Percentiles rank a stretch among this genome's conserved stretches.
Conservation (phyloP, 2,888 invertebrate species). For the Bombyx huttoni region DNA sequence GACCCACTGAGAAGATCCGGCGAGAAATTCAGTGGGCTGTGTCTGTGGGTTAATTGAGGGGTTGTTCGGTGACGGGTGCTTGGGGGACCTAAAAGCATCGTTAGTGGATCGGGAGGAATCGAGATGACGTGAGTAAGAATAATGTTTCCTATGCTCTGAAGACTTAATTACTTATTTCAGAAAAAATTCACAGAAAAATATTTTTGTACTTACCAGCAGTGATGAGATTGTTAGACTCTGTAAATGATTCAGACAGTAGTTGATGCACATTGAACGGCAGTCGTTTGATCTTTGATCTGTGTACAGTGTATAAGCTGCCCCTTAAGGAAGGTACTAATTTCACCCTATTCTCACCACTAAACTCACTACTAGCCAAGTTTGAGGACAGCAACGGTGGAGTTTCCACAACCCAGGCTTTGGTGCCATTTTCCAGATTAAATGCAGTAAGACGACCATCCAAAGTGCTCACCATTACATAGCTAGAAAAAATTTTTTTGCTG, state of each 20-base stretch:
- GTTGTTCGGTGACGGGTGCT: too few species aligned
- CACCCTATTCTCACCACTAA: slow-evolving; percentile 85
- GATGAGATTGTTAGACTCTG: slow-evolving; percentile 87
- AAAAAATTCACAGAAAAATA: too few species aligned
- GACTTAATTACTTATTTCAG: too few species aligned
- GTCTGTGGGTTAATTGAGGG: too few species aligned
- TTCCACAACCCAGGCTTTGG: slow-evolving; percentile 82
- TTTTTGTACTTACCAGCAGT: slow-evolving; percentile 76
- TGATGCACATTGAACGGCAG: slow-evolving; percentile 90
- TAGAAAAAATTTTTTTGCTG: slow-evolving; percentile 26
- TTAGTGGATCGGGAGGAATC: too few species aligned
- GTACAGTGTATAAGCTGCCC: slow-evolving; percentile 92
- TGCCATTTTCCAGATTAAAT: slow-evolving; percentile 79
- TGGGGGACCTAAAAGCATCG: too few species aligned
- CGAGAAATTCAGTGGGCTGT: too few species aligned
- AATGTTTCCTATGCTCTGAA: too few species aligned
- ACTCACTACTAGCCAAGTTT: slow-evolving; percentile 90
- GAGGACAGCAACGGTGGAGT: slow-evolving; percentile 89
- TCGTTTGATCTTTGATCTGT: slow-evolving; percentile 89
- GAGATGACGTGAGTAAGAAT: too few species aligned
- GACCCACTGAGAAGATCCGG: too few species aligned
- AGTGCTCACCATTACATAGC: slow-evolving; percentile 88
- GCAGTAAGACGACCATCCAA: slow-evolving; percentile 91
- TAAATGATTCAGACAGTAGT: slow-evolving; percentile 88
- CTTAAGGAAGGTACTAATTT: slow-evolving; percentile 93